Base-by-base conservation (phyloP, 2,797 vertebrate genomes). In the Tapirus indicus region DNA sequence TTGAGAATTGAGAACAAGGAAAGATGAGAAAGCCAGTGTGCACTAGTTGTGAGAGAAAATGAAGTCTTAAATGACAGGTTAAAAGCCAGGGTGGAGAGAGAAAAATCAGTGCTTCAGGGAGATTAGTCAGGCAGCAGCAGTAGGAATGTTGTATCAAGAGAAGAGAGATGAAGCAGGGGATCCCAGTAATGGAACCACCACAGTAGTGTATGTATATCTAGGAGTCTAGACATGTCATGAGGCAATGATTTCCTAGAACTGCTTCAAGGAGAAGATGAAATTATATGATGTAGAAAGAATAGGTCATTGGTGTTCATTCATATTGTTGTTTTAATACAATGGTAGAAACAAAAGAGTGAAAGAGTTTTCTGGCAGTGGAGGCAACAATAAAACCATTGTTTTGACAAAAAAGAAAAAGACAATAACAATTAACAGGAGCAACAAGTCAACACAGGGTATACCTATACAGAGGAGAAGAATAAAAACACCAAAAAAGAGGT, bases 321-420 rank as follows among this genome's bases (percentile, higher is more conserved):
- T n/a, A 54, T 66, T 38, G 47, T 20, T 35, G 78, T 52, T 72
- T 62, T 18, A 71, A 78, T 21, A 71, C 4, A 72, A 47, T 35
- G 20, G 52, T 10, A 90, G 18, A 21, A 78, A 66, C 10, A 32
- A 41, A 85, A 47, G 54, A 58, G 29, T 54, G 47, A 58, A 9
- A 66, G 25, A 78, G 6, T 58, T 72, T 95, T 88, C 71, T 74
- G 21, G 27, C 83, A 32, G 14, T 62, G 41, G 7, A 35, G 18
- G 56, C n/a, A 89, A 97, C 56, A 60, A 68, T 35, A 87, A 77
- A 94, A 83, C 32, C 49, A 79, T 2, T 35, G 25, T 72, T 58
- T 35, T 52, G 23, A 74, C 38, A 85, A 85, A 94, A 64, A 58
- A 6, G 16, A 41, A 35, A 72, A 35, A 77, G 20, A 91, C 0